Evolutionary conservation across 2,888 invertebrate genomes (phyloP), one percentile per base, ranked within the genome.

Genomic region (Melipona bicolor): DNA sequence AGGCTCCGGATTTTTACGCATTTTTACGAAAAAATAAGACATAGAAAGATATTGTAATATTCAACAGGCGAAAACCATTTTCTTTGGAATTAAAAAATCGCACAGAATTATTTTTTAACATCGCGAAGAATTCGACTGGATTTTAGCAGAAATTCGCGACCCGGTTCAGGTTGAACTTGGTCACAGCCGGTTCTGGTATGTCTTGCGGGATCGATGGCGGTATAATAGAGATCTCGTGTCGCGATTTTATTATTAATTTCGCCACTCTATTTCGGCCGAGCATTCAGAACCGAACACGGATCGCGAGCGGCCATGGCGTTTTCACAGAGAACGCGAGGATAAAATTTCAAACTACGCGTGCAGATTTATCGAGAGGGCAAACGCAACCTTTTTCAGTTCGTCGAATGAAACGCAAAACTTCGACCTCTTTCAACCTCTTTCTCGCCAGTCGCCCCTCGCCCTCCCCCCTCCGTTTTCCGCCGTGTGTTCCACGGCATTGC

Each of bases 321-420:
- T 50, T 73, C 50, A 49, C 15, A 27, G 61, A 32, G 74, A 71
- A 19, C 71, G 19, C 21, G 19, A 3, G 62, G 27, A 65, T 67
- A 72, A 73, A 73, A 79, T 69, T 73, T 76, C 64, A 54, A 65
- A 68, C 62, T 21, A 59, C 19, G 27, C 71, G 9, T 59, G 56
- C 49, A 54, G 68, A 82, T 82, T 82, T 67, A 67, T 64, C 64
- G 83, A 62, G n/a, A 32, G 69, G 19, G 27, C 24, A 21, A 73
- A 21, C 24, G 21, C 49, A 43, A 70, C 50, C 61, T 71, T 76
- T 77, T 79, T 74, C 68, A 54, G 76, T 77, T 79, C 50, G 71
- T 21, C 52, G 62, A 77, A 75, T 49, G 75, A 80, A 73, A 85
- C 69, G 73, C 68, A 43, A 64, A 85, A 77, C 77, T 83, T 76